Evolutionary conservation across 2,888 invertebrate genomes (phyloP).

Genomic region (Chrysolina oricalcia): DNA sequence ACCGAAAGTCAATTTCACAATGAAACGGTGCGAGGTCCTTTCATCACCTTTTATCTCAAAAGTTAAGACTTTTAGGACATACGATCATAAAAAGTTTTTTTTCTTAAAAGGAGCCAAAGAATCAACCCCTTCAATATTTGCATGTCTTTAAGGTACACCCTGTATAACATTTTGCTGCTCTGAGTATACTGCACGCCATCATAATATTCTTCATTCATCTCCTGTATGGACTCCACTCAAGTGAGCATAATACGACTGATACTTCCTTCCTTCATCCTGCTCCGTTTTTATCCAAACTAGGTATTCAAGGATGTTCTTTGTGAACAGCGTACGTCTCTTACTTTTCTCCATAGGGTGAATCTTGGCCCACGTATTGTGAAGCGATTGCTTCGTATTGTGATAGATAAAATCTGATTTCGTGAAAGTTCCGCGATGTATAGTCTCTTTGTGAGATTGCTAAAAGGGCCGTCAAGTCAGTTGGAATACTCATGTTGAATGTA

Average conservation of each 20-base stretch:
- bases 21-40: too few relatives aligned
- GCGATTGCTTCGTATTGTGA: conserved; percentile 56
- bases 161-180: too few relatives aligned
- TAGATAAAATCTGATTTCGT: conserved; percentile 56
- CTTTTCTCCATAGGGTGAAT: conserved; percentile 52
- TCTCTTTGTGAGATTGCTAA: conserved; percentile 42
- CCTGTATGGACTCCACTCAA: too few relatives aligned
- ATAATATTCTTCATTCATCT: neutral
- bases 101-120: too few relatives aligned
- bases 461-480: conserved; percentile 30
- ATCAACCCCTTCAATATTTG: too few relatives aligned
- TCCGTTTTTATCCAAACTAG: conserved; percentile 54
- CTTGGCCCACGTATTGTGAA: conserved; percentile 57
- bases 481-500: neutral
- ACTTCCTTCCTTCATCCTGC: conserved; percentile 57
- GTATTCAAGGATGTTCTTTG: conserved; percentile 54
- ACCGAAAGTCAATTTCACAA: too few relatives aligned
- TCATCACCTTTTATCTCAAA: too few relatives aligned
- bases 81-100: too few relatives aligned
- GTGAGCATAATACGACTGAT: conserved; percentile 51
- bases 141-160: too few relatives aligned
- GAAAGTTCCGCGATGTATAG: conserved; percentile 47
- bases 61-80: too few relatives aligned
- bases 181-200: too few relatives aligned
- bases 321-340: conserved; percentile 49